phyloP scores from a whole-genome alignment of 2,797 vertebrate genomes.

The Dryobates pubescens region DNA sequence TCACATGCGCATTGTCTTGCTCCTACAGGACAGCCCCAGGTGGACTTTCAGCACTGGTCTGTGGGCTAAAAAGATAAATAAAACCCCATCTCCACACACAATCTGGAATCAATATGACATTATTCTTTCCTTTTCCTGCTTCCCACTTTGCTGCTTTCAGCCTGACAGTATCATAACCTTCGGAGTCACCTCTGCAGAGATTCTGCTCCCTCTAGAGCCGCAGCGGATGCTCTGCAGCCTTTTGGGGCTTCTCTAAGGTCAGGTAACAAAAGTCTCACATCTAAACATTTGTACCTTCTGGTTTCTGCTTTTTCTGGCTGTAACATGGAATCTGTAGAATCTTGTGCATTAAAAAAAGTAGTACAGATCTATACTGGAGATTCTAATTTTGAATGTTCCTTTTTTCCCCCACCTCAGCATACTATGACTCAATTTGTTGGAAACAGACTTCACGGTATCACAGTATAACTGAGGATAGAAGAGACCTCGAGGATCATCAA shows the following conservation, averaged over 20 bases:
- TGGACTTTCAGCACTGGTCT: not conserved
- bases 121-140: constrained; percentile 6
- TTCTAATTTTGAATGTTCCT: not conserved
- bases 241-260: not conserved
- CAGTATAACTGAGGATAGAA: too few relatives aligned
- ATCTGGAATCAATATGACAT: constrained; percentile 19
- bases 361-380: not conserved
- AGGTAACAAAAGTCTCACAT: not conserved
- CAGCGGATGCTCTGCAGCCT: not conserved
- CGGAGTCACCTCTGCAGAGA: constrained; percentile 21
- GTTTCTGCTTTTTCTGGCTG: not conserved
- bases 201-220: not conserved
- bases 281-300: not conserved
- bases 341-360: not conserved
- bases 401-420: too few relatives aligned
- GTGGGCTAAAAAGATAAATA: not conserved
- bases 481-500: too few relatives aligned
- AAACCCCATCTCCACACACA: not conserved
- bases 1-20: not conserved
- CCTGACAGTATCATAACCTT: constrained; percentile 1
- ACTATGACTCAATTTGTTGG: not conserved
- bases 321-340: not conserved
- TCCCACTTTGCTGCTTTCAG: not conserved
- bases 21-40: not conserved
- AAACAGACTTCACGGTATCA: not conserved